Base-by-base conservation (phyloP, 2,888 invertebrate genomes). In the Diaprepes abbreviatus region DNA sequence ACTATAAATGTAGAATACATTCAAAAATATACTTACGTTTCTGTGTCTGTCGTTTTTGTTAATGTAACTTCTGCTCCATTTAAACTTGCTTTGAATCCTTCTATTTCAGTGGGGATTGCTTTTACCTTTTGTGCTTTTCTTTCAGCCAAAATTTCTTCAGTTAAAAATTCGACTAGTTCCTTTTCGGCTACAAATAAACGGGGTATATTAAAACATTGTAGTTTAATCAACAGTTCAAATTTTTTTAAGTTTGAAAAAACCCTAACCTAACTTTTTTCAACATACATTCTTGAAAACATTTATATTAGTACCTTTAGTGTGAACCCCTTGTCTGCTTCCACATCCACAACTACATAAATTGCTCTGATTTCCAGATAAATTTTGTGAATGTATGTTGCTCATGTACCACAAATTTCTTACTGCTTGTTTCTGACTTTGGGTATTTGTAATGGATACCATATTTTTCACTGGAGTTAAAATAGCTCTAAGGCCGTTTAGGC, bases 111-210 rank as follows among this genome's bases (percentile, higher is more conserved):
- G 0, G 96, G 93, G 74, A 94, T 87, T 0, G 88, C 87, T 82
- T 92, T 91, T 12, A 89, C 83, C 81, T 93, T 93, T 79, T 92
- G 92, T 1, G 93, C 90, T 81, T 95, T 94, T 76, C 93, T 92
- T 83, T 98, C 98, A 0, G 95, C 93, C 21, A 93, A 88, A 73
- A 98, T 97, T 86, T 98, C 98, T 79, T 98, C 96, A 1, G 93
- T 92, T 21, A 98, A 85, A 81, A 97, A 98, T 81, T 95, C 94
- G 0, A 94, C 92, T 55, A 98, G 86, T 80, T 96, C 95, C 74
- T 91, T 88, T 82, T 95, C 95, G 77, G 93, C 95, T 95, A 73
- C 17, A 77, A 76, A 60, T 19, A 40, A 7, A 43, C 0, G 6
- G 9, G 10, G 10, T 9, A 17, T 33, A 33, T 33, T 2, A 33